phyloP scores from a whole-genome alignment of 2,797 vertebrate genomes.

The Toxotes lorentzi region DNA sequence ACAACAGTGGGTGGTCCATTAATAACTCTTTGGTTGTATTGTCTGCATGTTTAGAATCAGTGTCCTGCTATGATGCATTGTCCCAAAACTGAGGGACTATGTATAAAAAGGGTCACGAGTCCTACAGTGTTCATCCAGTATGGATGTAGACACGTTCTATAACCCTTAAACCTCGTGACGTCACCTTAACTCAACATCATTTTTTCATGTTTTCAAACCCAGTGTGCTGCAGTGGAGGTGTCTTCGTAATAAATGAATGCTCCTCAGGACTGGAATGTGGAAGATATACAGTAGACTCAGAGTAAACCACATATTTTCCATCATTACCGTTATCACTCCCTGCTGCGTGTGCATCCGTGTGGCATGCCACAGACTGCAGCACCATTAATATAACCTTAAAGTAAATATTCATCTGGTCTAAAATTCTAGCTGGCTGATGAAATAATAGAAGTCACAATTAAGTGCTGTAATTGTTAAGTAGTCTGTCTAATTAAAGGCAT shows the following conservation, averaged over 20 bases:
- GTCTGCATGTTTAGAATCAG: neutral
- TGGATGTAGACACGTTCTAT: neutral
- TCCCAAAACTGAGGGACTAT: neutral
- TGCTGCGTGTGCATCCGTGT: neutral
- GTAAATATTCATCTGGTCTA: slow-evolving; percentile 6
- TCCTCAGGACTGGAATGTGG: neutral
- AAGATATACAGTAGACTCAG: neutral
- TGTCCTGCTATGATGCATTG: neutral
- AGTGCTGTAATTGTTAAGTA: neutral
- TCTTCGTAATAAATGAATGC: neutral
- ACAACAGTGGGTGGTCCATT: neutral
- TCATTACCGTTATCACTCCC: neutral
- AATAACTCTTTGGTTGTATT: neutral
- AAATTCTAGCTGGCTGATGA: neutral
- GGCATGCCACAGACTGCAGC: neutral
- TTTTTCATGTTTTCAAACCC: neutral
- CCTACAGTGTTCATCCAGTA: neutral
- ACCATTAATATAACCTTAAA: slow-evolving; percentile 5
- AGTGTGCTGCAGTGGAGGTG: too few relatives aligned
- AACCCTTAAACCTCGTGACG: neutral
- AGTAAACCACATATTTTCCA: neutral
- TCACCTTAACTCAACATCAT: neutral
- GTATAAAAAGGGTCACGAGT: neutral
- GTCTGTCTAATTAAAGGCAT: too few relatives aligned
- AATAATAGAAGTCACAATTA: neutral